Evolutionary conservation across 2,888 invertebrate genomes (phyloP), one percentile per base, ranked within the genome.

Genomic region (Hydropsyche betteni): DNA sequence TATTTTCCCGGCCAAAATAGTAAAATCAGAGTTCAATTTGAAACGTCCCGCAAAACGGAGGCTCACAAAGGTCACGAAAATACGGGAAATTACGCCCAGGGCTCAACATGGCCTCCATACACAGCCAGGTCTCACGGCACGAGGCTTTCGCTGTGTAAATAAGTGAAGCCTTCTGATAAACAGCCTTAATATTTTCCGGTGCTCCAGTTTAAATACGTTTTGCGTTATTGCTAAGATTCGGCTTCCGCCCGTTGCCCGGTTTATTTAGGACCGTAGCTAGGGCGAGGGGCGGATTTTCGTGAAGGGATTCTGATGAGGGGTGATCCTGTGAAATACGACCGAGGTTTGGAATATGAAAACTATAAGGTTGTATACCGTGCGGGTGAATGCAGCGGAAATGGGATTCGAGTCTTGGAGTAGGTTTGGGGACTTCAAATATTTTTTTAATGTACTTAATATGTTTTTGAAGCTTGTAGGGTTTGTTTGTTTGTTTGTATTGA

Each of bases 161-260:
- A 74, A 74, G 64, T 74, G 74, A 74, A 68, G 74, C 68, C 53
- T 68, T 68, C 74, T 74, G 74, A 74, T 74, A 69, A 74, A 74
- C 74, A 69, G 69, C 53, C 69, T 52, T n/a, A 69, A 74, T 70
- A 70, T 70, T 70, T 70, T 70, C 53, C 69, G 69, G 69, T 50
- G 44, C 69, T 69, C 69, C 51, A 69, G 53, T 70, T 70, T 70
- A 53, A 70, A 70, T 53, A 70, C 53, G 34, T 70, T 70, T 70
- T 70, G 70, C 70, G 53, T 70, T 70, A 70, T 70, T 70, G 70
- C 70, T 53, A 70, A 70, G 53, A 70, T 70, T 16, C 53, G 34
- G 34, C 70, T 70, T 53, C 53, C 70, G 53, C 33, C 64, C 64
- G 14, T 55, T 24, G 55, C 55, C 55, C 50, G 51, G 70, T 70